phyloP scores from a whole-genome alignment of 2,888 invertebrate species.

The Colletes collaris region DNA sequence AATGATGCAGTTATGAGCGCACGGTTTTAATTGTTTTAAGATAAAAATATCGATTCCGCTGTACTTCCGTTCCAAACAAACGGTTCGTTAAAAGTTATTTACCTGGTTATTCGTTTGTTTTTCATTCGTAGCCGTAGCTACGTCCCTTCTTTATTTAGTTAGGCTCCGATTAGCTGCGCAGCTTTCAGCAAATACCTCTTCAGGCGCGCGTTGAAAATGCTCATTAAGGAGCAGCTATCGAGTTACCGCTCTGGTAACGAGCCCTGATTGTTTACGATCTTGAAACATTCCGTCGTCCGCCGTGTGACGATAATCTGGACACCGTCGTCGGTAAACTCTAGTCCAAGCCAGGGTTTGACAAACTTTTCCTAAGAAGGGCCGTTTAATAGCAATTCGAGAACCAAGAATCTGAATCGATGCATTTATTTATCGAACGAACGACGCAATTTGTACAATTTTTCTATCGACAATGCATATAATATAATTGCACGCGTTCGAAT shows the following conservation, averaged over 20 bases:
- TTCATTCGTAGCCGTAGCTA: conserved; percentile 41
- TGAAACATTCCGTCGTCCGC: conserved; percentile 41
- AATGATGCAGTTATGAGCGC: background rate
- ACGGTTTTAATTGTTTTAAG: conserved; percentile 30
- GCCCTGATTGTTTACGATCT: conserved; percentile 67
- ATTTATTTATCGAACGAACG: too few relatives aligned
- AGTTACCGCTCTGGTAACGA: conserved; percentile 67
- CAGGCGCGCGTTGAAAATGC: conserved; percentile 62
- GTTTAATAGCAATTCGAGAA: too few relatives aligned
- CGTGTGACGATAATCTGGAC: conserved; percentile 30
- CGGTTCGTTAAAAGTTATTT: conserved; percentile 63
- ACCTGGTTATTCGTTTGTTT: conserved; percentile 64
- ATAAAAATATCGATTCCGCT: conserved; percentile 36
- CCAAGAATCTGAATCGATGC: too few relatives aligned
- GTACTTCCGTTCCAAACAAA: conserved; percentile 45
- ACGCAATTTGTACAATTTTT: too few relatives aligned
- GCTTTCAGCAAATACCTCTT: conserved; percentile 69
- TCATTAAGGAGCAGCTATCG: conserved; percentile 64
- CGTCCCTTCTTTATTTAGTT: conserved; percentile 66
- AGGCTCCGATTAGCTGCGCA: conserved; percentile 67
- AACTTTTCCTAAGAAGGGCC: too few relatives aligned
- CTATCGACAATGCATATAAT: too few relatives aligned
- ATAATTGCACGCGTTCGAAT: too few relatives aligned
- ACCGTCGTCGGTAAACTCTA: conserved; percentile 14
- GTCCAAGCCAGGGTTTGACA: background rate